phyloP scores from a whole-genome alignment of 1,140 invertebrate species.

The Coenobita brevimanus region DNA sequence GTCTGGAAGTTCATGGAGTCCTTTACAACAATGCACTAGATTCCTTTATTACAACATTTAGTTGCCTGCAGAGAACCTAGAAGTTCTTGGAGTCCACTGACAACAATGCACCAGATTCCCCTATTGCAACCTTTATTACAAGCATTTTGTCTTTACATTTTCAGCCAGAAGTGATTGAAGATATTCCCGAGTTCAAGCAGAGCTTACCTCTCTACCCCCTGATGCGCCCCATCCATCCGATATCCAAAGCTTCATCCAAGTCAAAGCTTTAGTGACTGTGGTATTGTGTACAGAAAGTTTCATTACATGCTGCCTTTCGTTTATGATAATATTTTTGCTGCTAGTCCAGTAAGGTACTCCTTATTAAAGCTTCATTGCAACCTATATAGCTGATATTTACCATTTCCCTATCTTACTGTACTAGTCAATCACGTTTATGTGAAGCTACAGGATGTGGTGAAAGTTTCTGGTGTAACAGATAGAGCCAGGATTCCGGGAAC shows the following conservation, averaged over 20 bases:
- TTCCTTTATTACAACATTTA: too few species aligned
- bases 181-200: conserved; percentile 48
- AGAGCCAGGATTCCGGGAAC: too few species aligned
- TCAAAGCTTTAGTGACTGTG: conserved; percentile 35
- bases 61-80: too few species aligned
- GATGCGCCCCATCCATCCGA: conserved; percentile 20
- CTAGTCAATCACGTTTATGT: too few species aligned
- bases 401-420: too few species aligned
- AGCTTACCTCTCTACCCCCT: conserved; percentile 30
- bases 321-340: not conserved
- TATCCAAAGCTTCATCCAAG: conserved; percentile 14
- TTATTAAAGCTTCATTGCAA: not conserved
- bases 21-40: too few species aligned
- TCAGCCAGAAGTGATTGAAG: conserved; percentile 27
- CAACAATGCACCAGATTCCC: not conserved
- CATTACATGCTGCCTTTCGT: not conserved
- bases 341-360: not conserved
- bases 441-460: too few species aligned
- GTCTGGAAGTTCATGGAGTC: too few species aligned
- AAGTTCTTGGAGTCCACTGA: too few species aligned
- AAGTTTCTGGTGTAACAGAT: too few species aligned
- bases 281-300: not conserved
- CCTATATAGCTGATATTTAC: too few species aligned
- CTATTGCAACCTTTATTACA: not conserved
- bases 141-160: not conserved